Evolutionary conservation across 2,113 vertebrate species (phyloP).

Genomic region (Bos javanicus): DNA sequence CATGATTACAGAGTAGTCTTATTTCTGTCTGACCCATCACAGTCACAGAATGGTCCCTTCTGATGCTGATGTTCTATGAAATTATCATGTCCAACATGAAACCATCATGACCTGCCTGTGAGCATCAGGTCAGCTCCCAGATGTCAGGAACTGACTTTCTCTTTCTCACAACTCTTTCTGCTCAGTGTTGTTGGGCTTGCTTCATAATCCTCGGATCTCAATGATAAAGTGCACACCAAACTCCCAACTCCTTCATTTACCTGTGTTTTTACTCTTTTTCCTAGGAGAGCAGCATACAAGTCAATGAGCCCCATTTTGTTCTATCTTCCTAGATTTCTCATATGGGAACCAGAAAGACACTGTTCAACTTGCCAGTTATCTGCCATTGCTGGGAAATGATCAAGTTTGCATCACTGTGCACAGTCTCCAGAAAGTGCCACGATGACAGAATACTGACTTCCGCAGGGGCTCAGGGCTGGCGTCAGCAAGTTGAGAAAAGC

Average conservation of each 20-base stretch:
- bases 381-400: neutral
- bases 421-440: neutral
- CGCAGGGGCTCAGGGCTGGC: neutral
- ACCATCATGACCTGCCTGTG: neutral
- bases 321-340: neutral
- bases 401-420: neutral
- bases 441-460: conserved; percentile 10
- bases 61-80: neutral
- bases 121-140: neutral
- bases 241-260: neutral
- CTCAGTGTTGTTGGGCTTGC: neutral
- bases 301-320: neutral
- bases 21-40: neutral
- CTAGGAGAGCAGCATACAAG: neutral
- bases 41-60: neutral
- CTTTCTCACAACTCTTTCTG: neutral
- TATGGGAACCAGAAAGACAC: neutral
- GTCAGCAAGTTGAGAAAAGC: neutral
- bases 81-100: neutral
- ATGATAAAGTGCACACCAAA: neutral
- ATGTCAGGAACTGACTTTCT: neutral
- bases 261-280: neutral
- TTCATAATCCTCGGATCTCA: neutral
- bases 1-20: neutral
- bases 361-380: neutral